A percentile compares a stretch with the other conserved stretches of the same genome.
These are phyloP conservation scores for Drosophila subsilvestris DNA, from an alignment of 2,888 invertebrate genomes.

Conservation along the genomic window DNA sequence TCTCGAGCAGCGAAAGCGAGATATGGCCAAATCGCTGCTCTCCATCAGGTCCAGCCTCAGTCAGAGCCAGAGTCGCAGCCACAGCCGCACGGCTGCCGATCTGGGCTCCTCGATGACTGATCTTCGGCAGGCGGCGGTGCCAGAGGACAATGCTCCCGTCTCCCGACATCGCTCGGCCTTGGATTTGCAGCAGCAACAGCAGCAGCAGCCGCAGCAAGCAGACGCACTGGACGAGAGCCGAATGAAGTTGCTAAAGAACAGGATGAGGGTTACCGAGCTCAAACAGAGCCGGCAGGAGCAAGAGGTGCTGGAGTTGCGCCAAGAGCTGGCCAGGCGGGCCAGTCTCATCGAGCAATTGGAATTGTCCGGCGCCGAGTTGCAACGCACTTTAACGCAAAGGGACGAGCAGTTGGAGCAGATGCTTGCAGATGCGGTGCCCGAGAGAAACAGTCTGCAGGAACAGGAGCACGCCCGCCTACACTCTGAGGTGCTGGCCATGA, in stretches of 20 bases:
- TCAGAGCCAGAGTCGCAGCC: slow-evolving; percentile 40
- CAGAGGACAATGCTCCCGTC: slow-evolving; percentile 52
- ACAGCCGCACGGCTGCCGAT: slow-evolving; percentile 67
- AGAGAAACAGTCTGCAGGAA: slow-evolving; percentile 38
- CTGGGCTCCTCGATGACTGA: slow-evolving; percentile 84
- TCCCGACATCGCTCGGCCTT: slow-evolving; percentile 81
- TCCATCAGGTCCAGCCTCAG: slow-evolving; percentile 77
- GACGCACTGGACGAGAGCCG: slow-evolving; percentile 80
- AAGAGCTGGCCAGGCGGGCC: slow-evolving; percentile 83
- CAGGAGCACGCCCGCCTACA: slow-evolving; percentile 50
- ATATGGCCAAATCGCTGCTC: slow-evolving; percentile 85
- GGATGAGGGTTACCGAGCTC: slow-evolving; percentile 73
- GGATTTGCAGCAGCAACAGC: slow-evolving; percentile 68
- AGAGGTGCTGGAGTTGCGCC: slow-evolving; percentile 70
- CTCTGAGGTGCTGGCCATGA: slow-evolving; percentile 83
- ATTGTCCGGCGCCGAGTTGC: slow-evolving; percentile 34
- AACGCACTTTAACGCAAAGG: slow-evolving; percentile 24
- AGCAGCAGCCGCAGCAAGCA: slow-evolving; percentile 42
- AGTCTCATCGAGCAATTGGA: slow-evolving; percentile 91
- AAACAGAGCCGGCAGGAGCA: slow-evolving; percentile 77
- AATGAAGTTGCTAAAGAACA: slow-evolving; percentile 81
- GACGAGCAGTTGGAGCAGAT: slow-evolving; percentile 90
- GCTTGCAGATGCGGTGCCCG: slow-evolving; percentile 78
- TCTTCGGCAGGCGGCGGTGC: slow-evolving; percentile 64
- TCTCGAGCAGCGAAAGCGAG: slow-evolving; percentile 86